Evolutionary conservation across 2,888 invertebrate genomes (phyloP), one percentile per base, ranked within the genome.

Genomic region (Buathra laborator): DNA sequence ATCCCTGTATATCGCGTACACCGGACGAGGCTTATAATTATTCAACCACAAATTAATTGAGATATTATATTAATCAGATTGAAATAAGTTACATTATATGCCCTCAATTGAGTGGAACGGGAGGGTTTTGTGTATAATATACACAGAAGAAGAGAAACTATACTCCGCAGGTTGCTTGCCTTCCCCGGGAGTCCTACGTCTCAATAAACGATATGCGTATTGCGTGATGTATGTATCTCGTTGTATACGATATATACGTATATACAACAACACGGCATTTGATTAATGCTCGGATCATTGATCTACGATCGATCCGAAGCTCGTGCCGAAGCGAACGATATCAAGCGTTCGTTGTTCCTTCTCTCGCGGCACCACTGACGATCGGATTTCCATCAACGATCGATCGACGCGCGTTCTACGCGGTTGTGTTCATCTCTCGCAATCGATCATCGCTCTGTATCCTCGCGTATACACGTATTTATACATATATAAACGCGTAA

Each of bases 251-350:
- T 53, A 81, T 74, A 51, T 19, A 70, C n/a, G 24, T 67, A 64
- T 12, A 19, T 79, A 71, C n/a, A 16, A 72, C 51, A 19, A 56
- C 59, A 44, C 14, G 62, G 62, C 66, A 9, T 37, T 59, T 85
- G 86, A 87, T 87, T 86, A 83, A 87, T 87, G 84, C 81, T 68
- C 43, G 46, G 67, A 83, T 86, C 76, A 82, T 68, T 77, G 84
- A 87, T 86, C 87, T 84, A 76, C 79, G 80, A 87, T 81, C 83
- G 85, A 85, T 86, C 83, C 77, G 79, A 83, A 82, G 77, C 53
- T 81, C 76, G 51, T 64, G 71, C 32, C 74, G 43, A 72, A 51
- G 64, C 59, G 51, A 62, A 67, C 66, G 74, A 59, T 56, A 77
- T 72, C 56, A 72, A 81, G 75, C 68, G 79, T 75, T 53, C 68